Evolutionary conservation across 30 jellyfish, hydroid and myxozoan species (phyloP).

Genomic region (Catostylus mosaicus): DNA sequence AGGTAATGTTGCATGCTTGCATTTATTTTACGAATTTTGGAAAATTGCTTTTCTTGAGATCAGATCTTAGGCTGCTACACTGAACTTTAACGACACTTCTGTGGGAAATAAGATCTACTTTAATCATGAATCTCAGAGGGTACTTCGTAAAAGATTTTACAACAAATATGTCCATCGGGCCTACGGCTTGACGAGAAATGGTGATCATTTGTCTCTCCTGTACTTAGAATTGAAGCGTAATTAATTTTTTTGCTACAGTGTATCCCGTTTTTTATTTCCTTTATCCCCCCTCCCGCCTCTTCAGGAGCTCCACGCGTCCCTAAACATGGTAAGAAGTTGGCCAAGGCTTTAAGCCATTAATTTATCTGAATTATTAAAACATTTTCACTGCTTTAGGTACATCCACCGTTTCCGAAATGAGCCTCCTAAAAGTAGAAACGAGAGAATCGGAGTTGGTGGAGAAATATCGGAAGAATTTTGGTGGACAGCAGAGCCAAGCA

Average conservation of each 20-base stretch:
- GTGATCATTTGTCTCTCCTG: background rate
- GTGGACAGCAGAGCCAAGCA: constrained; percentile 66
- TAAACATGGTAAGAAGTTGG: background rate
- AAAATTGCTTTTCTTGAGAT: background rate
- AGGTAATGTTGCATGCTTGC: constrained; percentile 3
- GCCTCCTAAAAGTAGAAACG: constrained; percentile 71
- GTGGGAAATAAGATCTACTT: background rate
- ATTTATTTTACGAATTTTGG: background rate
- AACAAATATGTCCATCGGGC: no score
- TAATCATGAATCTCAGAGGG: background rate
- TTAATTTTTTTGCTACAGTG: background rate
- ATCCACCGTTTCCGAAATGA: constrained; percentile 67
- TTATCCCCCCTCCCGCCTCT: background rate
- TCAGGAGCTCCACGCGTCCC: background rate
- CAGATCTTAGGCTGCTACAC: background rate
- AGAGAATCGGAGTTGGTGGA: background rate
- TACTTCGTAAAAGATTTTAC: background rate
- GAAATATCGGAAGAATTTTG: constrained; percentile 52
- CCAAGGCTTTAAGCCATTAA: background rate
- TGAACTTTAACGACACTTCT: background rate
- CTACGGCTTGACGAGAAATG: no score
- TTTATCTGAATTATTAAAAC: background rate
- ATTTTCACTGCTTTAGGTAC: constrained; percentile 4
- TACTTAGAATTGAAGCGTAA: background rate
- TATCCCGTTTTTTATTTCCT: background rate